Evolutionary conservation across 2,888 invertebrate genomes (phyloP), one percentile per base, ranked within the genome.

Genomic region (Dioctria linearis): DNA sequence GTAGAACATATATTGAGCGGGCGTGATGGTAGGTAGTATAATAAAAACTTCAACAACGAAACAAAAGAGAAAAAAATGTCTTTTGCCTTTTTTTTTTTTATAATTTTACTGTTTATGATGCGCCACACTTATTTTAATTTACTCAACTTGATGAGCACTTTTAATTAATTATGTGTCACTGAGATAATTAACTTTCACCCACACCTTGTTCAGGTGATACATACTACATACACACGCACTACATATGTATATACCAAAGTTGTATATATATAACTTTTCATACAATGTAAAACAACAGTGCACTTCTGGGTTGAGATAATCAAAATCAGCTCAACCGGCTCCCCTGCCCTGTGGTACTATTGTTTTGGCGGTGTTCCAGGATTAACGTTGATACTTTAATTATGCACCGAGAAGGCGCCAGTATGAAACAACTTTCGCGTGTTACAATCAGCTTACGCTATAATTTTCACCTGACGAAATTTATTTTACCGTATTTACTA

Each of bases 101-200:
- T 25, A 25, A 25, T 25, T 25, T 13, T 59, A 8, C n/a, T 46
- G 46, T 59, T 59, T 65, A 39, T 4, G 13, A 37, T 40, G 8
- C 65, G 37, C 65, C 39, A 39, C 13, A 40, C 5, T 39, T 63
- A 63, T 75, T 39, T 75, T 43, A 59, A 59, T 59, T 59, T 11
- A 39, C 25, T 9, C 46, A 39, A 75, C 8, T 75, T 59, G 25
- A 43, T n/a, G 43, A 75, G 43, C 25, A 75, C 42, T 57, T 51
- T 59, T 75, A 75, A 75, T 75, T 57, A 75, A 75, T 59, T 8
- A 39, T 25, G 75, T 61, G 42, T 46, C 61, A 61, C 61, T 37
- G 25, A 59, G 43, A 54, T 75, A 57, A 75, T 75, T 75, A 75
- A 59, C 43, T 75, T 57, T 57, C 75, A 61, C 61, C 75, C 61